Base-by-base conservation (phyloP, 2,888 invertebrate genomes). In the Hydriomena furcata region DNA sequence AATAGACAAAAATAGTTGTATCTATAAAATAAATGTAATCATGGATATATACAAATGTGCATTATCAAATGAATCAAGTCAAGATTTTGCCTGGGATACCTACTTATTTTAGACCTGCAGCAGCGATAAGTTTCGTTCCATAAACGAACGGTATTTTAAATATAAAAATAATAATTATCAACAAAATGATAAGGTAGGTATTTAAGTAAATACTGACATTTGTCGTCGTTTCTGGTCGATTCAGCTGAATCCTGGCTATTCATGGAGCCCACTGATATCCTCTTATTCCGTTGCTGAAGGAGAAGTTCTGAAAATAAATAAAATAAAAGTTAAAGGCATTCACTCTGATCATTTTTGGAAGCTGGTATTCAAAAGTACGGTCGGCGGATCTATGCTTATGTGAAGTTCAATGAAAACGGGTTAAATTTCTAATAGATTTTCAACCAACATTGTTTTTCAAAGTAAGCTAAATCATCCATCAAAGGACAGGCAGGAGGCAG, bases 211-310 rank as follows among this genome's bases (percentile, higher is more conserved):
- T 48, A 63, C 86, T 80, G 66, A 90, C 90, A 90, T 83, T 90
- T 90, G 61, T 90, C 89, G 48, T 86, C 87, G 53, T 79, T 85
- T 55, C 76, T 74, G 24, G 82, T 83, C 1, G 80, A 82, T 34
- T 83, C 85, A 1, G 63, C 72, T 0, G 88, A 87, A 17, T 77
- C 79, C 58, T 87, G 81, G 35, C 87, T 87, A 63, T 83, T 83
- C 82, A 85, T 86, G 7, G 90, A 90, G 13, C 74, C 79, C 70
- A 84, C 79, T 1, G 90, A 90, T 58, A 82, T 72, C 55, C 90
- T 76, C 56, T 89, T 89, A 54, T 78, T 87, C n/a, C 88, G 77
- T 60, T 88, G 82, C 58, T 88, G 81, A 24, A 78, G 73, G 10
- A 88, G 66, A 10, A 89, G 71, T 76, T 90, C 90, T 90, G 86